Evolutionary conservation across 2,113 vertebrate species (phyloP).

Genomic region (Nibea albiflora): DNA sequence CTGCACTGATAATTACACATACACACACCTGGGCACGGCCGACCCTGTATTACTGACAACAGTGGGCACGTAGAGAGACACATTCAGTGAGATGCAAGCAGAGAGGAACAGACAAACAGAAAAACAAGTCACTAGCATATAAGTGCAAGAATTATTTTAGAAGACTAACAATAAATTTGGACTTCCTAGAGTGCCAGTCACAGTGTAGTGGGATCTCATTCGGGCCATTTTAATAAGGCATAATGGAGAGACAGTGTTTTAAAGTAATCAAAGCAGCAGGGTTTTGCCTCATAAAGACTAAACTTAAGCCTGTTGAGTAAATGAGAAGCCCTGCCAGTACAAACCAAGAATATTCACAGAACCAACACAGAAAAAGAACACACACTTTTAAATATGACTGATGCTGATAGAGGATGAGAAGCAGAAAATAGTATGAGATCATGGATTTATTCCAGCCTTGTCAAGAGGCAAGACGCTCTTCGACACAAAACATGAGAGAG

Average conservation of each 20-base stretch:
- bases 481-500: background rate
- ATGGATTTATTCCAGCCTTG: background rate
- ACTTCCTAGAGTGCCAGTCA: slow-evolving; percentile 14
- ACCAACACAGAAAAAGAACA: background rate
- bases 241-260: slow-evolving; percentile 22
- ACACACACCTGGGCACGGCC: slow-evolving; percentile 65
- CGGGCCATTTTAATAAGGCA: slow-evolving; percentile 2
- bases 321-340: background rate
- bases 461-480: slow-evolving; percentile 8
- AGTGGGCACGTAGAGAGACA: slow-evolving; percentile 48
- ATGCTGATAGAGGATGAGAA: background rate
- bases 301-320: slow-evolving; percentile 20
- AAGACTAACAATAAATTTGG: slow-evolving; percentile 24
- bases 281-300: slow-evolving; percentile 32
- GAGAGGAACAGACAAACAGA: slow-evolving; percentile 25
- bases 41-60: slow-evolving; percentile 50
- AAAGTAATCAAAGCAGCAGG: slow-evolving; percentile 28
- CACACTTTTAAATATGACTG: background rate
- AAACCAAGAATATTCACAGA: background rate
- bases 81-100: slow-evolving; percentile 28
- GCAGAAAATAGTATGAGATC: background rate
- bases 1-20: slow-evolving; percentile 75
- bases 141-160: slow-evolving; percentile 15
- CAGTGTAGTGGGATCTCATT: slow-evolving; percentile 1
- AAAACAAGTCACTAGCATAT: slow-evolving; percentile 45